Conservation (phyloP, 2,113 vertebrate species). For the Chroicocephalus ridibundus region DNA sequence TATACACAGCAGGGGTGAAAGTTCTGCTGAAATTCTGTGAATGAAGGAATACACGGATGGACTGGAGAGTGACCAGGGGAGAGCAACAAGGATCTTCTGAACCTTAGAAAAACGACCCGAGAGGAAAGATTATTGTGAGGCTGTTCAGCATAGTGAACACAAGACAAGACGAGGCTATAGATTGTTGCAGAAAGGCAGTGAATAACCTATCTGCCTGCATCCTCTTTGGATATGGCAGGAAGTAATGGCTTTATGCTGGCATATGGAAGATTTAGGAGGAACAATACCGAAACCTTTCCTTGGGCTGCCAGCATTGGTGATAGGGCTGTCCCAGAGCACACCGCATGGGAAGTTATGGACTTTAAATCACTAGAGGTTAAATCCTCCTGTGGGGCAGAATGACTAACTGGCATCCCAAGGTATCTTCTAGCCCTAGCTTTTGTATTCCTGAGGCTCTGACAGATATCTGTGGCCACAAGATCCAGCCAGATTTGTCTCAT, state of each 20-base stretch:
- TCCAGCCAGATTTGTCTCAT: neutral
- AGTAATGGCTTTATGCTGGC: neutral
- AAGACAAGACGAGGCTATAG: neutral
- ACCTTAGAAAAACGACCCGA: rapidly evolving
- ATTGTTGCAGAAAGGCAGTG: neutral
- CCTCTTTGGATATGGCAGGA: neutral
- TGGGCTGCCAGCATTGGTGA: neutral
- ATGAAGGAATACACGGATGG: neutral
- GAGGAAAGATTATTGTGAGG: neutral
- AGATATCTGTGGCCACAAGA: neutral
- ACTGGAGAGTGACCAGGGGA: neutral
- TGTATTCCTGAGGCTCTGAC: neutral
- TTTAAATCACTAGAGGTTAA: neutral
- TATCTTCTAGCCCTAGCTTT: neutral
- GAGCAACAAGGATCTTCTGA: neutral
- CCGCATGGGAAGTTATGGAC: neutral
- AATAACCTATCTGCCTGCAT: neutral
- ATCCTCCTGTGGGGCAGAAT: neutral
- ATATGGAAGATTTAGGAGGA: neutral
- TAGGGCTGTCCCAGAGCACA: neutral
- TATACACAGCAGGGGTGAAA: neutral
- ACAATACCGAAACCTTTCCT: neutral
- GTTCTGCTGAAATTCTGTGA: neutral
- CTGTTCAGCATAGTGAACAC: neutral
- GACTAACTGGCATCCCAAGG: neutral